Percentiles rank a stretch among this genome's conserved stretches.
Evolutionary conservation across 2,797 vertebrate species (phyloP).

Genomic region (Silurus lanzhouensis): DNA sequence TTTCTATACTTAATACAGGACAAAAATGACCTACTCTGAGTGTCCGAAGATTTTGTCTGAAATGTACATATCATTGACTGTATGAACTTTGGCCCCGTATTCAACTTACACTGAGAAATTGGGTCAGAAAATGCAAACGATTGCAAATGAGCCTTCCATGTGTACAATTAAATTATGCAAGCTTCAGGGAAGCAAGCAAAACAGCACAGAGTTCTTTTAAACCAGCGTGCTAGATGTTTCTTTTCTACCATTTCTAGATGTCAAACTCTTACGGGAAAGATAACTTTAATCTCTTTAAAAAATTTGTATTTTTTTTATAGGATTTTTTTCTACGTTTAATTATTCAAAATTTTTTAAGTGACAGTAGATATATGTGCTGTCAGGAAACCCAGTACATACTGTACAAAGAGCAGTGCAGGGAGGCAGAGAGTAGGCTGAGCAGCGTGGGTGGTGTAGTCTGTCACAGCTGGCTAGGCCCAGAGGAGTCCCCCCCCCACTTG

Average conservation of each 20-base stretch:
- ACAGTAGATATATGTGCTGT: constrained; percentile 14
- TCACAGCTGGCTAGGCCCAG: constrained; percentile 52
- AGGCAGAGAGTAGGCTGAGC: constrained; percentile 15
- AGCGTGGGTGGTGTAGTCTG: constrained; percentile 29
- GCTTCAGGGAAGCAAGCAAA: constrained; percentile 54
- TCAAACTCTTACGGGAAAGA: constrained; percentile 48
- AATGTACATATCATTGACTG: constrained; percentile 16
- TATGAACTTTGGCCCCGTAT: not conserved
- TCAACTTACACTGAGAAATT: constrained; percentile 41
- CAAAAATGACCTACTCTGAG: not conserved
- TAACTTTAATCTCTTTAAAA: not conserved
- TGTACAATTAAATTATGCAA: constrained; percentile 62
- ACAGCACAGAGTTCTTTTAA: constrained; percentile 46
- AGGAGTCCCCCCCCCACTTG: constrained; percentile 2
- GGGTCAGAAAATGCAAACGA: constrained; percentile 52
- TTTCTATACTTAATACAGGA: not conserved
- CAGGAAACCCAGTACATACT: constrained; percentile 1
- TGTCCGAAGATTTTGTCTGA: not conserved
- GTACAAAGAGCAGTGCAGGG: not conserved
- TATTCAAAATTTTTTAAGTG: constrained; percentile 1
- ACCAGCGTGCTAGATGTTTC: constrained; percentile 3
- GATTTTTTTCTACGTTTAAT: not conserved
- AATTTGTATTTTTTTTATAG: not conserved
- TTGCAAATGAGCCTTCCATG: constrained; percentile 60
- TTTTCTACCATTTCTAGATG: constrained; percentile 43